Percentiles rank a stretch among this genome's conserved stretches.
Evolutionary conservation across 2,888 invertebrate species (phyloP).

Genomic region (Drosophila cracens): DNA sequence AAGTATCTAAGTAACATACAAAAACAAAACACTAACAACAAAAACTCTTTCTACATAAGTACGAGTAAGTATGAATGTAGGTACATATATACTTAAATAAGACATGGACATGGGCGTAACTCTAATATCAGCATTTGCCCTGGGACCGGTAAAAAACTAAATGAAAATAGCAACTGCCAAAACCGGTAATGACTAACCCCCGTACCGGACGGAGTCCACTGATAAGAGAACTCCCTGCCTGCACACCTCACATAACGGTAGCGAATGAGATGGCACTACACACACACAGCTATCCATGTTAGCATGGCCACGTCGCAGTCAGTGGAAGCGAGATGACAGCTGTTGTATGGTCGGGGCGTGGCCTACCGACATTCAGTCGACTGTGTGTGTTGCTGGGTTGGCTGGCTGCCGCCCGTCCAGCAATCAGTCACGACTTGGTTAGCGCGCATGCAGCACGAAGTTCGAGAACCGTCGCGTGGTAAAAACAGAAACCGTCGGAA

Average conservation of each 20-base stretch:
- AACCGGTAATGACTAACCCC: slow-evolving; percentile 79
- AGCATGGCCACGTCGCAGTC: too few relatives aligned
- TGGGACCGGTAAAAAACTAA: slow-evolving; percentile 52
- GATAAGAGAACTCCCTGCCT: slow-evolving; percentile 56
- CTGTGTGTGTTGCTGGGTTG: slow-evolving; percentile 49
- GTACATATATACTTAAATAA: slow-evolving; percentile 48
- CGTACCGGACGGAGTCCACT: slow-evolving; percentile 45
- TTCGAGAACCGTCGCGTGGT: slow-evolving; percentile 58
- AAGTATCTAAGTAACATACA: slow-evolving; percentile 26
- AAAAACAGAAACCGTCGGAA: slow-evolving; percentile 56
- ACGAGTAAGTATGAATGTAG: background rate
- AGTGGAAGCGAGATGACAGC: slow-evolving; percentile 48
- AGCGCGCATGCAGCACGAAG: slow-evolving; percentile 79
- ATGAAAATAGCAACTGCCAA: slow-evolving; percentile 60
- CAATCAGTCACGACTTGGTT: slow-evolving; percentile 82
- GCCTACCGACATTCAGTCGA: slow-evolving; percentile 30
- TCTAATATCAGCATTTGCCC: slow-evolving; percentile 65
- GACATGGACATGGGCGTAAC: slow-evolving; percentile 79
- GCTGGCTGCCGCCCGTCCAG: slow-evolving; percentile 62
- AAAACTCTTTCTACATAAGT: slow-evolving; percentile 10
- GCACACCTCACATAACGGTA: slow-evolving; percentile 1
- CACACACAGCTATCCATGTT: background rate
- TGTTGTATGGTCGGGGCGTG: slow-evolving; percentile 48
- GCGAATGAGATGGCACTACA: slow-evolving; percentile 26
- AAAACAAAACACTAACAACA: background rate